Conservation (phyloP, 2,888 invertebrate species). For the Villa cingulata region DNA sequence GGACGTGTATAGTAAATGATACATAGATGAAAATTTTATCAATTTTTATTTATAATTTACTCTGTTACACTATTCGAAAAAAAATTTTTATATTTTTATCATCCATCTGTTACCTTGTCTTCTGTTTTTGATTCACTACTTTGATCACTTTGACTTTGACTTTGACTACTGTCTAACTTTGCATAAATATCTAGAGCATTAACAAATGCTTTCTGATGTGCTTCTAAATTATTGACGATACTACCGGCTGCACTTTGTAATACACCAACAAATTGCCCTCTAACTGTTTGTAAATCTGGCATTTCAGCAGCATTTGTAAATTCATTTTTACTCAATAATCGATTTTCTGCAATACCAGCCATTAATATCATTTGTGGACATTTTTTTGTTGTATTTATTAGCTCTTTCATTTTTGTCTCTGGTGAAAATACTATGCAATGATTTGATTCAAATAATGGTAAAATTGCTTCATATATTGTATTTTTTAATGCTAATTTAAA, state of each 20-base stretch:
- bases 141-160: too few species aligned
- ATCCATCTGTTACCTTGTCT: too few species aligned
- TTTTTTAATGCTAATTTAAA: constrained; percentile 49
- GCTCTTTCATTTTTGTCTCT: constrained; percentile 44
- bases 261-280: constrained; percentile 53
- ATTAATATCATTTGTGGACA: constrained; percentile 56
- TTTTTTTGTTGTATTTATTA: constrained; percentile 54
- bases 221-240: constrained; percentile 51
- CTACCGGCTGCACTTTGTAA: constrained; percentile 50
- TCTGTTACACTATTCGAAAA: too few species aligned
- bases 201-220: constrained; percentile 53
- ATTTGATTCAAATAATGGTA: constrained; percentile 49
- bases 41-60: too few species aligned
- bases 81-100: too few species aligned
- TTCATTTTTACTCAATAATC: constrained; percentile 53
- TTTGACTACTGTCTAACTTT: constrained; percentile 11
- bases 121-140: too few species aligned
- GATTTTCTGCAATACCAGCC: constrained; percentile 63
- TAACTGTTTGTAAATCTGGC: constrained; percentile 49
- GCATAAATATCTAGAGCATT: constrained; percentile 50
- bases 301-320: constrained; percentile 50
- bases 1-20: too few species aligned
- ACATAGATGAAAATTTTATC: too few species aligned
- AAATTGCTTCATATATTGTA: constrained; percentile 52
- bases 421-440: constrained; percentile 57